Percentiles rank a stretch among this genome's conserved stretches.
These are phyloP conservation scores for Leucophenga maculata DNA, from an alignment of 2,888 invertebrate genomes.

Conservation along the genomic window DNA sequence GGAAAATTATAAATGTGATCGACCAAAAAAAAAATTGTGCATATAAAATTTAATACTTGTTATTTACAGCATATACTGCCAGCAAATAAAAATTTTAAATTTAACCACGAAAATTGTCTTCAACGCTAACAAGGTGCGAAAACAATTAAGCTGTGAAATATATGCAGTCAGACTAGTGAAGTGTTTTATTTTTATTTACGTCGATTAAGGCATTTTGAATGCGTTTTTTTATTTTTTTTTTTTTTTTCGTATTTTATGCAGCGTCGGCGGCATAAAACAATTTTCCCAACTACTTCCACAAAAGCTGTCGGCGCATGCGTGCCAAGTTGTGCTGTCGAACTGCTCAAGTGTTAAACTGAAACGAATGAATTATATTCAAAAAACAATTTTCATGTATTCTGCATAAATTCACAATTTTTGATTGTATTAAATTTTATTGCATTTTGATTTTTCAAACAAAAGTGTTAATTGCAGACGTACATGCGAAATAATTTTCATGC, in stretches of 20 bases:
- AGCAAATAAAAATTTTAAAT: too few species aligned
- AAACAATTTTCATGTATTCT: not conserved
- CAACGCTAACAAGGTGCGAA: constrained; percentile 24
- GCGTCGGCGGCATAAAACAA: not conserved
- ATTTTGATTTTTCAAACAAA: constrained; percentile 49
- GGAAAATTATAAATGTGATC: constrained; percentile 9
- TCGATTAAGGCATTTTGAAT: too few species aligned
- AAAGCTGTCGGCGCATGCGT: not conserved
- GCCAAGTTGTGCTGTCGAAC: not conserved
- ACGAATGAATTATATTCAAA: not conserved
- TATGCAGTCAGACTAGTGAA: too few species aligned
- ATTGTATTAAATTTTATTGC: constrained; percentile 56
- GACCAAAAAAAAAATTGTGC: not conserved
- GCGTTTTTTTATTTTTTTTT: not conserved
- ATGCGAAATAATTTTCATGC: constrained; percentile 49
- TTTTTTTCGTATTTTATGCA: not conserved
- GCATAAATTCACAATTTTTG: constrained; percentile 15
- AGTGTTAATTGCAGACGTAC: constrained; percentile 63
- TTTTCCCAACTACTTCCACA: not conserved
- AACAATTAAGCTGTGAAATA: constrained; percentile 19
- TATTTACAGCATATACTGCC: too few species aligned
- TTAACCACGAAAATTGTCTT: constrained; percentile 1
- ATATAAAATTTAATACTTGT: too few species aligned
- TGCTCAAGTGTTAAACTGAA: too few species aligned
- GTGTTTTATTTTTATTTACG: too few species aligned